Conservation (phyloP, 2,888 invertebrate genomes). For the Schrankia costaestrigalis region DNA sequence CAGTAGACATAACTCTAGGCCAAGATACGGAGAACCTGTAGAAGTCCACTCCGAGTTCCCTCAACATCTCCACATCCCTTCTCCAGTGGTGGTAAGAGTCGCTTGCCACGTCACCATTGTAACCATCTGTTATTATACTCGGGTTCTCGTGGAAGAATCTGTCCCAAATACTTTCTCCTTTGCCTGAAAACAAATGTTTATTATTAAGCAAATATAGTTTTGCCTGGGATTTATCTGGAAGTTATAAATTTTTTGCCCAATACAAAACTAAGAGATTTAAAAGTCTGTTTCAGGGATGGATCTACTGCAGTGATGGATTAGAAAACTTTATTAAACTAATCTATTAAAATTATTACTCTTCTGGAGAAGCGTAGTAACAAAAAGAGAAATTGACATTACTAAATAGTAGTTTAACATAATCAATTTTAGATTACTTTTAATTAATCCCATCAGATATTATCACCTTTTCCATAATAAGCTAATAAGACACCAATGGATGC, state of each 20-base stretch:
- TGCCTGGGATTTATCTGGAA: not conserved
- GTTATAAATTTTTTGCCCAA: not conserved
- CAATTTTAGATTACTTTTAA: no score
- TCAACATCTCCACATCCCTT: conserved; percentile 69
- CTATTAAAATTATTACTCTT: not conserved
- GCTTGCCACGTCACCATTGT: conserved; percentile 82
- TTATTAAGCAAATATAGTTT: no score
- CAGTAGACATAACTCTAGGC: conserved; percentile 61
- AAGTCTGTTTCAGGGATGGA: not conserved
- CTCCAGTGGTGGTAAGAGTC: conserved; percentile 83
- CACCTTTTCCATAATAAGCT: no score
- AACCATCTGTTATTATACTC: conserved; percentile 41
- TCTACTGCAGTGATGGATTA: no score
- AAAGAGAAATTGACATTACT: no score
- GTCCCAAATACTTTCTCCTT: conserved; percentile 83
- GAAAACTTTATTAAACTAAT: no score
- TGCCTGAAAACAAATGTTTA: conserved; percentile 71
- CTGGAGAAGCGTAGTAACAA: no score
- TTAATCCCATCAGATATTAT: no score
- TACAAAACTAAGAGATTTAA: not conserved
- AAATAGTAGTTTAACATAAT: no score
- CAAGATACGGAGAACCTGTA: conserved; percentile 82
- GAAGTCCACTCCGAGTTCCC: conserved; percentile 63
- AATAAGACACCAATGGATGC: no score
- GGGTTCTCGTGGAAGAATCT: conserved; percentile 57